Conservation (phyloP, 2,113 vertebrate species). For the Oryzias woworae region DNA sequence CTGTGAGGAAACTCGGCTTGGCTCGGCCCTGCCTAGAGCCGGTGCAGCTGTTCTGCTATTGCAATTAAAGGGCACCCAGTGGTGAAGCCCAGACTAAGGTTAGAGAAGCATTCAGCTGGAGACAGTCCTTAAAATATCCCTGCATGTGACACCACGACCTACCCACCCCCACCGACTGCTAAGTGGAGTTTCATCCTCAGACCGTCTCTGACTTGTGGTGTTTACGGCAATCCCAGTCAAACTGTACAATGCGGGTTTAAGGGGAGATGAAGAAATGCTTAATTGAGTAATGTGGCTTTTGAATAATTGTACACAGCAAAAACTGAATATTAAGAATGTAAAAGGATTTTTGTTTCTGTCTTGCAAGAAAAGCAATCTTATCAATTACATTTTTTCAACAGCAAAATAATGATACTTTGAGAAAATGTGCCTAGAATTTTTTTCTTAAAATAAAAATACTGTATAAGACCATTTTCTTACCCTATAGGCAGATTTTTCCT, state of each 20-base stretch:
- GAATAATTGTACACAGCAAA: neutral
- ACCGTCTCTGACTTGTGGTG: neutral
- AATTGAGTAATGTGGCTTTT: neutral
- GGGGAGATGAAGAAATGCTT: neutral
- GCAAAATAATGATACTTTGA: no score
- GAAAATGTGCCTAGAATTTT: no score
- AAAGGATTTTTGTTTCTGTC: no score
- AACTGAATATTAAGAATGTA: no score
- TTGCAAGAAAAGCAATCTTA: no score
- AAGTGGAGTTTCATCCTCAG: slow-evolving; percentile 3
- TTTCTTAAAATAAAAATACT: no score
- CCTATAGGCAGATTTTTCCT: no score
- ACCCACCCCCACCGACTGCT: neutral
- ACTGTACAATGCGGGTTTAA: slow-evolving; percentile 1
- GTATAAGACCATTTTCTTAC: no score
- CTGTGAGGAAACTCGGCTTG: slow-evolving; percentile 17
- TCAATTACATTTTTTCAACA: no score
- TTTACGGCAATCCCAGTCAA: neutral
- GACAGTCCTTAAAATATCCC: slow-evolving; percentile 30
- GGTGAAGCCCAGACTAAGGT: slow-evolving; percentile 27
- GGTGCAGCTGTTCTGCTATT: slow-evolving; percentile 58
- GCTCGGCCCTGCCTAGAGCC: slow-evolving; percentile 23
- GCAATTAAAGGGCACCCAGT: slow-evolving; percentile 53
- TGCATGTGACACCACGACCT: neutral
- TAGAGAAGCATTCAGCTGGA: slow-evolving; percentile 21